Percentiles rank a stretch among this genome's conserved stretches.
phyloP scores from a whole-genome alignment of 2,888 invertebrate species.

The Drosophila meridiana region DNA sequence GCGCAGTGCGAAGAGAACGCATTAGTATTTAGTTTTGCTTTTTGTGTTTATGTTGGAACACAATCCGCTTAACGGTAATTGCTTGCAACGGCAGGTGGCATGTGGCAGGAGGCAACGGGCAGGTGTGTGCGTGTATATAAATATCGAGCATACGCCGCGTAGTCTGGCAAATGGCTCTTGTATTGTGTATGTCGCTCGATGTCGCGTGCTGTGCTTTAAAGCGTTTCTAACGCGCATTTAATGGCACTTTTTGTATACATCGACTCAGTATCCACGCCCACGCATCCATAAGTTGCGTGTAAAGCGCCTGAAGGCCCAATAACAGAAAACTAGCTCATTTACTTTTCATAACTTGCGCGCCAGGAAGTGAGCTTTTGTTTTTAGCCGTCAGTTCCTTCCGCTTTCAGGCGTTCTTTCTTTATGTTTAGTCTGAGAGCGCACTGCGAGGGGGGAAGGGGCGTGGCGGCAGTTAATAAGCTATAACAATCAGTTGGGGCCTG shows the following conservation, averaged over 20 bases:
- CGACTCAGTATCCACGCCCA: slow-evolving; percentile 17
- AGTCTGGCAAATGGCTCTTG: slow-evolving; percentile 8
- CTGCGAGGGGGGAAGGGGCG: not conserved
- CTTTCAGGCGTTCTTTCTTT: slow-evolving; percentile 62
- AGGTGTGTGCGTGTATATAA: slow-evolving; percentile 34
- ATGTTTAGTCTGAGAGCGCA: slow-evolving; percentile 8
- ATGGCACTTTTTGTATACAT: slow-evolving; percentile 45
- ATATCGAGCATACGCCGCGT: slow-evolving; percentile 39
- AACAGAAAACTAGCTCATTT: slow-evolving; percentile 60
- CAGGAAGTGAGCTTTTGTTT: slow-evolving; percentile 80
- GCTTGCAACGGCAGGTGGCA: slow-evolving; percentile 39
- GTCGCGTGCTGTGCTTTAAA: slow-evolving; percentile 73
- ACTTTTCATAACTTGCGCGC: slow-evolving; percentile 69
- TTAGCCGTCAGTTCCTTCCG: slow-evolving; percentile 80
- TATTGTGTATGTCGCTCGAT: slow-evolving; percentile 54
- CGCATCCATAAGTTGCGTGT: slow-evolving; percentile 70
- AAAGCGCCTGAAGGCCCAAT: slow-evolving; percentile 49
- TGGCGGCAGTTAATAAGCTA: slow-evolving; percentile 66
- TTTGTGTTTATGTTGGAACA: slow-evolving; percentile 41
- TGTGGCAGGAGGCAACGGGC: not conserved
- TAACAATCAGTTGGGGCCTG: slow-evolving; percentile 38
- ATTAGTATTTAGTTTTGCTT: slow-evolving; percentile 64
- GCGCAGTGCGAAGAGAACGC: slow-evolving; percentile 42
- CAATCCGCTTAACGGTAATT: slow-evolving; percentile 82
- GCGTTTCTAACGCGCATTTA: slow-evolving; percentile 56